phyloP scores from a whole-genome alignment of 2,888 invertebrate species.

The Nemotelus nigrinus region DNA sequence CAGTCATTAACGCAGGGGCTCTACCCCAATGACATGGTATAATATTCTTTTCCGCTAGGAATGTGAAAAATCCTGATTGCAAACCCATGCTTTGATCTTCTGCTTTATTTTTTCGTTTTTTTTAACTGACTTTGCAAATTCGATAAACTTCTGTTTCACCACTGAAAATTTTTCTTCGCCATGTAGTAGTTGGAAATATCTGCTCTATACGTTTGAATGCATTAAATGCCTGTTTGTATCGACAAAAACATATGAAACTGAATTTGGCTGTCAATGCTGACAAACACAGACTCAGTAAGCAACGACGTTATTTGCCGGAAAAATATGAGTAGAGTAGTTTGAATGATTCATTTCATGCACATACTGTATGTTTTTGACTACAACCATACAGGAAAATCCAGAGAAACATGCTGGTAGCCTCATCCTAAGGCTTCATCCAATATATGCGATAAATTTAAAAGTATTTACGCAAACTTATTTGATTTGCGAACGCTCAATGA shows the following conservation, averaged over 20 bases:
- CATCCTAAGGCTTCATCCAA: too few relatives aligned
- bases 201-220: constrained; percentile 18
- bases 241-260: not conserved
- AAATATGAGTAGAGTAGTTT: too few relatives aligned
- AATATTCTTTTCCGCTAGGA: constrained; percentile 35
- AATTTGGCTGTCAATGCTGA: not conserved
- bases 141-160: constrained; percentile 14
- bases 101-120: constrained; percentile 21
- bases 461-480: too few relatives aligned
- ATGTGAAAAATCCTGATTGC: constrained; percentile 37
- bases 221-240: constrained; percentile 11
- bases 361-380: too few relatives aligned
- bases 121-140: constrained; percentile 5
- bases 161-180: constrained; percentile 39
- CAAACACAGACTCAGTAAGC: too few relatives aligned
- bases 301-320: too few relatives aligned
- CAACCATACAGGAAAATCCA: too few relatives aligned
- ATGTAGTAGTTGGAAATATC: constrained; percentile 17
- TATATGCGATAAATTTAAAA: too few relatives aligned
- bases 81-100: constrained; percentile 26
- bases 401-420: too few relatives aligned
- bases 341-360: too few relatives aligned
- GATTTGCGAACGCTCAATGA: too few relatives aligned
- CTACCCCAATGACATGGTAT: constrained; percentile 41
- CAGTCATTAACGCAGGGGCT: constrained; percentile 1